A percentile compares a stretch with the other conserved stretches of the same genome.
phyloP scores from a whole-genome alignment of 2,113 vertebrate genomes.

The Psittacus erithacus region DNA sequence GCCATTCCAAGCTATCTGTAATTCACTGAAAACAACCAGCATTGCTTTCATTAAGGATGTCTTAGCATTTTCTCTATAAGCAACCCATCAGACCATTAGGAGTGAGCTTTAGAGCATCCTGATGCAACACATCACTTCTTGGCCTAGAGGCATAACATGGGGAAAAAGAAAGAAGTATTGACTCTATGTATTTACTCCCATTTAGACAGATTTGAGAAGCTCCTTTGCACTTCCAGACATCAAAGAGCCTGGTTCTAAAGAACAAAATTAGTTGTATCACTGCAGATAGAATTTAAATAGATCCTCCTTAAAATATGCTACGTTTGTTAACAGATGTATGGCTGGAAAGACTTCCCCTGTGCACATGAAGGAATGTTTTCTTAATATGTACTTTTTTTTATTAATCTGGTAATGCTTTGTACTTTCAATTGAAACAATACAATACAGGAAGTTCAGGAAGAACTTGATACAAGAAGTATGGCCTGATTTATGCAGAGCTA shows the following conservation, averaged over 20 bases:
- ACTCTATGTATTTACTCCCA: not conserved
- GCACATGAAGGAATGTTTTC: not conserved
- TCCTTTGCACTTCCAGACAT: not conserved
- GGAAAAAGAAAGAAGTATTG: not conserved
- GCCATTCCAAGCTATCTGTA: not conserved
- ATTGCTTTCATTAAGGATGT: not conserved
- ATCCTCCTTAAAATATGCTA: not conserved
- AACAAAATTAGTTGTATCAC: not conserved
- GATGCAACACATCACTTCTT: not conserved
- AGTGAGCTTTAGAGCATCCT: not conserved
- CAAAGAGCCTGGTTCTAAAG: not conserved
- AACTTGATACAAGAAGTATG: fast-evolving
- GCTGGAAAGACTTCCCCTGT: not conserved
- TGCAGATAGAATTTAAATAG: not conserved
- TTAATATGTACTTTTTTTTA: not conserved
- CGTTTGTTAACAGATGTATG: not conserved
- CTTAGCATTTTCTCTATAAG: not conserved
- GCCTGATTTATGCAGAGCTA: not conserved
- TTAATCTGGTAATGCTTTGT: not conserved
- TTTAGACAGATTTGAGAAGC: not conserved
- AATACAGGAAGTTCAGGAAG: not conserved
- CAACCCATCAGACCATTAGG: not conserved
- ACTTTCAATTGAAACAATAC: not conserved
- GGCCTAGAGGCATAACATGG: not conserved
- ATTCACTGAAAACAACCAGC: not conserved